Conservation (phyloP, 35 echinoderm and acorn worm species). For the Stichopus chloronotus region DNA sequence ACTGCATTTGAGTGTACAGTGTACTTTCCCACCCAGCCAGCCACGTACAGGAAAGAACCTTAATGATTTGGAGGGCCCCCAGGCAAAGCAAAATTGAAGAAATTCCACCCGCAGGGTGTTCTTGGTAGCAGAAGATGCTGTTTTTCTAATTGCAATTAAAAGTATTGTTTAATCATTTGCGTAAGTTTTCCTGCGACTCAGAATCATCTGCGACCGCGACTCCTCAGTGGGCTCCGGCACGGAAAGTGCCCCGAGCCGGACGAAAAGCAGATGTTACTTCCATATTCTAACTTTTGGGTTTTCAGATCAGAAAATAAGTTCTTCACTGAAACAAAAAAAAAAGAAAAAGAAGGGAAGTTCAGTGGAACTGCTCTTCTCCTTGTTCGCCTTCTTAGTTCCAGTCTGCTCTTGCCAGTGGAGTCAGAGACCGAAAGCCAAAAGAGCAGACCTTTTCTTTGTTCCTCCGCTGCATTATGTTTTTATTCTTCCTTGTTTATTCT, state of each 20-base stretch:
- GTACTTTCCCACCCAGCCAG: neutral
- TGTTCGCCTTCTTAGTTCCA: neutral
- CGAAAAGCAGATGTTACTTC: conserved; percentile 29
- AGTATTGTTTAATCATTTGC: conserved; percentile 49
- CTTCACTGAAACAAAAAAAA: no score
- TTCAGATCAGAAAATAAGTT: neutral
- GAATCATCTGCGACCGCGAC: conserved; percentile 21
- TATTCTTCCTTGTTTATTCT: neutral
- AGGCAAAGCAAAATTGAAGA: conserved; percentile 31
- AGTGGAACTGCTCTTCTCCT: neutral
- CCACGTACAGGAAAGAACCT: neutral
- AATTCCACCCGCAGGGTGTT: conserved; percentile 12
- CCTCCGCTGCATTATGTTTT: neutral
- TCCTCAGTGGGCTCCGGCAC: neutral
- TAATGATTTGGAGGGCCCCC: neutral
- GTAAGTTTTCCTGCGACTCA: conserved; percentile 23
- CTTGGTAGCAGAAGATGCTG: conserved; percentile 14
- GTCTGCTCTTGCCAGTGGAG: neutral
- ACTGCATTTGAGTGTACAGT: neutral
- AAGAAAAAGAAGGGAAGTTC: no score
- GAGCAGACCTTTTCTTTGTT: neutral
- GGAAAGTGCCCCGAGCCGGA: neutral
- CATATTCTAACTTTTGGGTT: neutral
- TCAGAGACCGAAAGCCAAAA: neutral
- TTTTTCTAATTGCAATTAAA: conserved; percentile 56